A percentile compares a stretch with the other conserved stretches of the same genome.
Evolutionary conservation across 2,113 vertebrate genomes (phyloP).

Genomic region (Poeciliopsis turrubarensis): DNA sequence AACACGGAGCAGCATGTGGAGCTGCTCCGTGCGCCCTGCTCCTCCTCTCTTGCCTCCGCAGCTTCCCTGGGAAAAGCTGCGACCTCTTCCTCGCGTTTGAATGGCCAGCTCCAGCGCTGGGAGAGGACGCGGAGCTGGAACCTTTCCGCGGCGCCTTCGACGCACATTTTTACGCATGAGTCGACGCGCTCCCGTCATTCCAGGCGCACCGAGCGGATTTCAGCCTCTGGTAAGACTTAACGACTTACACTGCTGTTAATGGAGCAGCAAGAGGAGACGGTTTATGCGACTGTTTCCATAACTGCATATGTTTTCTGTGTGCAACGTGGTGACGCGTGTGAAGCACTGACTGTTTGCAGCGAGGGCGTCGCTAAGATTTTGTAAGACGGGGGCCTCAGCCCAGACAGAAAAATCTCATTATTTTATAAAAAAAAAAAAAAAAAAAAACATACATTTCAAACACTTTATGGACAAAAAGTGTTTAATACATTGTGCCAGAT

Average conservation of each 20-base stretch:
- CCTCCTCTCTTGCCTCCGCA: background rate
- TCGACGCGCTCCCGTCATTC: background rate
- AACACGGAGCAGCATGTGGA: background rate
- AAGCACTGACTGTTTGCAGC: background rate
- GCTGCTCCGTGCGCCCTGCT: background rate
- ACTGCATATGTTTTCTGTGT: background rate
- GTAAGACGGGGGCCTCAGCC: background rate
- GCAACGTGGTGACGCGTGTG: background rate
- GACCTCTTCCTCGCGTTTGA: background rate
- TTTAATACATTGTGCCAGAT: background rate
- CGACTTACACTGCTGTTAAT: background rate
- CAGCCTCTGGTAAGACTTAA: slow-evolving; percentile 40
- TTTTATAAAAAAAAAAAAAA: background rate
- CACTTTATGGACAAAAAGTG: background rate
- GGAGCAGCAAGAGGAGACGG: no score
- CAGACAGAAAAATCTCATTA: background rate
- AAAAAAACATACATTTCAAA: no score
- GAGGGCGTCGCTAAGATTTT: background rate
- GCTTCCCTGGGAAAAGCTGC: background rate
- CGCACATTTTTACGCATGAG: background rate
- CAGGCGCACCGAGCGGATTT: slow-evolving; percentile 11
- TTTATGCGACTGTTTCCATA: background rate
- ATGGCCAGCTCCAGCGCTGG: background rate
- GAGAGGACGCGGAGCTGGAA: background rate
- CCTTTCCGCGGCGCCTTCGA: background rate